A percentile compares a stretch with the other conserved stretches of the same genome.
Evolutionary conservation across 2,113 vertebrate species (phyloP).

Genomic region (Corythoichthys haematopterus): DNA sequence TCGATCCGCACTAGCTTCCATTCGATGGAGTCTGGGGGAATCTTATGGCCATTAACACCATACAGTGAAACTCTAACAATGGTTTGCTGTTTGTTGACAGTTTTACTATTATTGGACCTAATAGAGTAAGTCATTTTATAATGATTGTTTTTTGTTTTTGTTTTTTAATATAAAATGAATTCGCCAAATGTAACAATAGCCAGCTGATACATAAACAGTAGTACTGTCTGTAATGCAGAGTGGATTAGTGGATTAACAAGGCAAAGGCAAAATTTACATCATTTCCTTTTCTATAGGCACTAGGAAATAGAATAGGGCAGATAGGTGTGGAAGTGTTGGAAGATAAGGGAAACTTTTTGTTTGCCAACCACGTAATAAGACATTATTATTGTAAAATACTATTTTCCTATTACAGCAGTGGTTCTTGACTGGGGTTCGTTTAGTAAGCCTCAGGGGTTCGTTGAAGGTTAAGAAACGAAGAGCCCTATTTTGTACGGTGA

Average conservation of each 20-base stretch:
- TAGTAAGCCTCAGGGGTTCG: no score
- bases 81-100: conserved; percentile 3
- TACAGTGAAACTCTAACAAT: conserved; percentile 9
- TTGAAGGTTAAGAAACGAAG: no score
- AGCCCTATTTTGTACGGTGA: no score
- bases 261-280: background rate
- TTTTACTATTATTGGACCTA: background rate
- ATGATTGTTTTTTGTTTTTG: background rate
- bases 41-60: conserved; percentile 33
- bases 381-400: background rate
- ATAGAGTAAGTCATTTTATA: background rate
- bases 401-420: background rate
- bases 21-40: conserved; percentile 13
- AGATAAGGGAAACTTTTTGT: background rate
- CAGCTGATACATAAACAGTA: background rate
- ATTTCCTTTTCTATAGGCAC: background rate
- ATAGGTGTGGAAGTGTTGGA: background rate
- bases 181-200: no score
- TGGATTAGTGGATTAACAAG: background rate
- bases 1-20: background rate
- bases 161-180: background rate
- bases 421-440: no score
- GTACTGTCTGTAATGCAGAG: background rate
- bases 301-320: background rate
- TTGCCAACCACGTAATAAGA: background rate